Evolutionary conservation across 1,140 invertebrate species (phyloP), one percentile per base, ranked within the genome.

Genomic region (Drosophila serrata): DNA sequence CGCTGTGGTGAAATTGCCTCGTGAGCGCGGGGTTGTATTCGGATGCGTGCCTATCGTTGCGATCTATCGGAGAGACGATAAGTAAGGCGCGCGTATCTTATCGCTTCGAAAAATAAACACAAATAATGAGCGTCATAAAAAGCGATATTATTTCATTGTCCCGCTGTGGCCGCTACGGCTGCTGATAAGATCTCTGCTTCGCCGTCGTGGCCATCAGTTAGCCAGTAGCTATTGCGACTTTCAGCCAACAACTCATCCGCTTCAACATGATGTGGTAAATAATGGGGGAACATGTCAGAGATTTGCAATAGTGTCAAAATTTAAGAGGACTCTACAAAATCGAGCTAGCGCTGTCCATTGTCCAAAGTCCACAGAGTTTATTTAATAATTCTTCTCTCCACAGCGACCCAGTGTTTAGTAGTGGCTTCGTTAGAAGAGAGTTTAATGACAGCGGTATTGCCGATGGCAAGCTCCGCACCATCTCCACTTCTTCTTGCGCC

Each of bases 321-420:
- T 35, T 22, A 1, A 4, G 4, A 15, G 11, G 22, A 3, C 42
- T 31, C 65, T 82, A 81, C 80, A 85, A 88, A 88, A 88, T 91
- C 84, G 75, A 79, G 11, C 11, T 59, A 31, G 67, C 65, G 27
- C 42, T 11, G 8, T 2, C 39, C 33, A 15, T n/a, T 3, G 9
- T 19, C 40, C 35, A 15, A 15, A 2, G 8, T 17, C 22, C n/a
- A 17, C n/a, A 12, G 51, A 24, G 11, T n/a, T 49, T 22, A 56
- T 33, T 46, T 57, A 75, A 49, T 43, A 37, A 22, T 65, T 53
- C 0, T 31, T 79, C 9, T 11, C 8, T 63, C 84, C 75, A 63
- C 85, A 93, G 93, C 87, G 93, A 93, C 77, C 91, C 92, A 92
- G 80, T 80, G 55, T 91, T 91, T 86, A 92, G 91, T 92, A 92